Percentiles rank a stretch among this genome's conserved stretches.
phyloP scores from a whole-genome alignment of 2,888 invertebrate species.

The Athetis lepigone region DNA sequence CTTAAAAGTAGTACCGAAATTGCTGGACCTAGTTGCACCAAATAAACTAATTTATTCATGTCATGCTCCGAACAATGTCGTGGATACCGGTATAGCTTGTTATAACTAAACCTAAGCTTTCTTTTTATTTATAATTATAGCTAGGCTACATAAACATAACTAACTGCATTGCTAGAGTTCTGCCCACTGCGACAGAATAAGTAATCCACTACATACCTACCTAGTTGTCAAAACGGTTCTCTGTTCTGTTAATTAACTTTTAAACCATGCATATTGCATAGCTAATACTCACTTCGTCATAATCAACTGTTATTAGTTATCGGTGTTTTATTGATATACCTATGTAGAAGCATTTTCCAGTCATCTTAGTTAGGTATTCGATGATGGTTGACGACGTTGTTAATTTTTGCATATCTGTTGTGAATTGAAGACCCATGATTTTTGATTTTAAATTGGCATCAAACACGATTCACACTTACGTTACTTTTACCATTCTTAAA shows the following conservation, averaged over 20 bases:
- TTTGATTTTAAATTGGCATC: background rate
- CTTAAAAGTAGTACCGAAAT: too few relatives aligned
- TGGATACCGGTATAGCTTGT: slow-evolving; percentile 8
- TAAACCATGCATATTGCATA: too few relatives aligned
- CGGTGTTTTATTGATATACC: too few relatives aligned
- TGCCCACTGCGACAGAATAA: too few relatives aligned
- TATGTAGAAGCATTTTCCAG: too few relatives aligned
- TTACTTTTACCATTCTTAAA: too few relatives aligned
- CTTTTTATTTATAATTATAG: slow-evolving; percentile 26
- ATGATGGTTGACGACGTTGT: background rate
- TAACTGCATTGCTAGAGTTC: too few relatives aligned
- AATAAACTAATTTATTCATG: background rate
- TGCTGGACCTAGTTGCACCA: slow-evolving; percentile 1
- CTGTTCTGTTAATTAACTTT: too few relatives aligned
- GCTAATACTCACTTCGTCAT: too few relatives aligned
- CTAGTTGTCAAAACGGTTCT: background rate
- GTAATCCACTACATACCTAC: background rate
- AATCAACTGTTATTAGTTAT: too few relatives aligned
- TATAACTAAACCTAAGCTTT: slow-evolving; percentile 13
- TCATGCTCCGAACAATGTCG: background rate
- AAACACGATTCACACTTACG: too few relatives aligned
- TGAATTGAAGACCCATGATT: background rate
- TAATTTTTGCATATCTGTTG: background rate
- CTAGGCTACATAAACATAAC: slow-evolving; percentile 1
- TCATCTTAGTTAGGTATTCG: too few relatives aligned